These are phyloP conservation scores for Cassiopea xamachana DNA, from an alignment of 30 jellyfish, hydroid and myxozoan species.

Conservation along the genomic window DNA sequence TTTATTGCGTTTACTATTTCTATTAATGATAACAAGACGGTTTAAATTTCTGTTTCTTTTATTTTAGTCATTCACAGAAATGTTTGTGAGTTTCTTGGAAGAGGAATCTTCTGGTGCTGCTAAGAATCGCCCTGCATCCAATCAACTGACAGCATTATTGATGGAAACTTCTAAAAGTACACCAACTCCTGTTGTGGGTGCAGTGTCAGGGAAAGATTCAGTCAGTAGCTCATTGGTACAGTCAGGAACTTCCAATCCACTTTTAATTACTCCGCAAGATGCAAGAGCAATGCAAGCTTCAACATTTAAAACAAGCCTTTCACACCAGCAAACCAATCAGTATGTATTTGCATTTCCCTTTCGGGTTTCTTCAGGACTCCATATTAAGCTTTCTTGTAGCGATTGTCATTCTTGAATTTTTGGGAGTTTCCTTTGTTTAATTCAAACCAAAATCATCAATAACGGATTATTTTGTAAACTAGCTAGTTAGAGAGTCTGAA, in stretches of 20 bases:
- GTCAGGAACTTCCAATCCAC: conserved; percentile 42
- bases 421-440: too few relatives aligned
- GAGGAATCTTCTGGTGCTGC: conserved; percentile 78
- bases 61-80: conserved; percentile 88
- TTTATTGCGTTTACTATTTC: too few relatives aligned
- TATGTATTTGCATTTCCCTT: conserved; percentile 1
- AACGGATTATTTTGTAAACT: too few relatives aligned
- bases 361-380: not conserved
- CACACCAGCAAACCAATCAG: conserved; percentile 30
- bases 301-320: conserved; percentile 51
- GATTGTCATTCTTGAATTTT: too few relatives aligned
- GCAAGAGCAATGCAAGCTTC: conserved; percentile 49
- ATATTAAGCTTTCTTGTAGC: too few relatives aligned
- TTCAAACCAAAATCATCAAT: too few relatives aligned
- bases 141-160: conserved; percentile 61
- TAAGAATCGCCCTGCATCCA: conserved; percentile 65
- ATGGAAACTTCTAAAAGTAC: conserved; percentile 61
- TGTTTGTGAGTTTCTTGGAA: conserved; percentile 92
- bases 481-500: too few relatives aligned
- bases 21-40: too few relatives aligned
- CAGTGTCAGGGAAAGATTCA: conserved; percentile 2
- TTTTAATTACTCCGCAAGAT: conserved; percentile 55
- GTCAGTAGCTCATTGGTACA: not conserved
- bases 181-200: conserved; percentile 3
- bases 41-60: not conserved